Conservation (phyloP, 53 echinoderm and acorn worm genomes). For the Apostichopus leukothele region DNA sequence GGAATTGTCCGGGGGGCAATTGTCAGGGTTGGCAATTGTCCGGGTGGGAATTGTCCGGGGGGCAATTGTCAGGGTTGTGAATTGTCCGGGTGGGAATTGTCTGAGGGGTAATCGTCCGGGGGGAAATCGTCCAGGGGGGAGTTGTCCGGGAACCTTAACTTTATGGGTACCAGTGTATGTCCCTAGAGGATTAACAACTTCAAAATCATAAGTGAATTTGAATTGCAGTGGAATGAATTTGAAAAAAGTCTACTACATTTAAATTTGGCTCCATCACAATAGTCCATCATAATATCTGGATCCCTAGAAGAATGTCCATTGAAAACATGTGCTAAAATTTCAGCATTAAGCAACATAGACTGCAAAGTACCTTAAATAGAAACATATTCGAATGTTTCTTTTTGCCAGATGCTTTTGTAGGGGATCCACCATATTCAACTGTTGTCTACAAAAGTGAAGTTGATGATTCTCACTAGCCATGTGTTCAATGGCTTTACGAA, state of each 20-base stretch:
- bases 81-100: too few relatives aligned
- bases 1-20: too few relatives aligned
- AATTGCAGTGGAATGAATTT: background rate
- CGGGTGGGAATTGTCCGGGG: too few relatives aligned
- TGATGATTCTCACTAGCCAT: constrained; percentile 4
- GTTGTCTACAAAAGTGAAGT: constrained; percentile 30
- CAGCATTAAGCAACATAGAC: constrained; percentile 7
- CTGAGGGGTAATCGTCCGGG: too few relatives aligned
- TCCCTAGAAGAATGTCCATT: constrained; percentile 17
- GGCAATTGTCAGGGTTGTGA: too few relatives aligned
- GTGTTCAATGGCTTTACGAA: constrained; percentile 14
- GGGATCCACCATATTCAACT: background rate
- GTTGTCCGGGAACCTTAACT: too few relatives aligned
- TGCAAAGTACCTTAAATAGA: background rate
- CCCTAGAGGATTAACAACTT: constrained; percentile 17
- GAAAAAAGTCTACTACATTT: background rate
- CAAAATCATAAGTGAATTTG: constrained; percentile 40
- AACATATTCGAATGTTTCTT: constrained; percentile 21
- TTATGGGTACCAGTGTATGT: constrained; percentile 2
- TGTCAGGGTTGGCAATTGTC: too few relatives aligned
- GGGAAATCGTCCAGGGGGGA: too few relatives aligned
- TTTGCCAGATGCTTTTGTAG: background rate
- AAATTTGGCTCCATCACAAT: constrained; percentile 28
- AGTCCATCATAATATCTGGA: constrained; percentile 27
- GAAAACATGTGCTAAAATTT: constrained; percentile 11